Evolutionary conservation across 30 jellyfish, hydroid and myxozoan genomes (phyloP).

Genomic region (Aurelia sp.): DNA sequence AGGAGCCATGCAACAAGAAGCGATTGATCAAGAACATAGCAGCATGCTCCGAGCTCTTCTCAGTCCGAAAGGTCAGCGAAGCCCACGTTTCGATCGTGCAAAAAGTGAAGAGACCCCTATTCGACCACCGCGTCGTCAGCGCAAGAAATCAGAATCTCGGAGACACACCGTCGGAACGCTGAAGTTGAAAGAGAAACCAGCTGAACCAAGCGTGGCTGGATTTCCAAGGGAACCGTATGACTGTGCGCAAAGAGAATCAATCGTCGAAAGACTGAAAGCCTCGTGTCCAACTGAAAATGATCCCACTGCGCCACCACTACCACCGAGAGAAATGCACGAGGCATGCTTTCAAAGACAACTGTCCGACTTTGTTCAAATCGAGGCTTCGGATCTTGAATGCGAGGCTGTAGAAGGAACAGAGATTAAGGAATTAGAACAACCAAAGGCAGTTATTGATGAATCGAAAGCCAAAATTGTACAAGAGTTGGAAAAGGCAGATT

Average conservation of each 20-base stretch:
- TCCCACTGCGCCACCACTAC: slow-evolving; percentile 45
- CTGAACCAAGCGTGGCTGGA: background rate
- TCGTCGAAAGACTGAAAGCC: slow-evolving; percentile 7
- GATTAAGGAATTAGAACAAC: background rate
- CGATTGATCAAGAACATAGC: background rate
- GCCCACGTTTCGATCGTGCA: slow-evolving; percentile 17
- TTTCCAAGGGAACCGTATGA: background rate
- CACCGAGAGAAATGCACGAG: slow-evolving; percentile 29
- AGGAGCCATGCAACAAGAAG: background rate
- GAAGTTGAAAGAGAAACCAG: background rate
- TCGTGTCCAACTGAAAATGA: background rate
- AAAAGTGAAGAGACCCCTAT: slow-evolving; percentile 60
- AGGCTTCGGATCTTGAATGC: background rate
- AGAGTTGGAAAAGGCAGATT: too few species aligned
- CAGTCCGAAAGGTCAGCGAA: slow-evolving; percentile 40
- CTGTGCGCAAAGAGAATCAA: slow-evolving; percentile 8
- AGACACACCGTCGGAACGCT: slow-evolving; percentile 54
- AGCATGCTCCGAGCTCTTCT: slow-evolving; percentile 52
- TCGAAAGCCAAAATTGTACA: too few species aligned
- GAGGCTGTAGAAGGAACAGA: slow-evolving; percentile 1
- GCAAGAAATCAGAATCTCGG: slow-evolving; percentile 51
- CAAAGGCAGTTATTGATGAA: background rate
- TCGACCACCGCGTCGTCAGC: slow-evolving; percentile 74
- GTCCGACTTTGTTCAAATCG: slow-evolving; percentile 40
- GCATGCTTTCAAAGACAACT: slow-evolving; percentile 4